Percentiles rank a stretch among this genome's conserved stretches.
These are phyloP conservation scores for Phasia obesa DNA, from an alignment of 2,888 invertebrate genomes.

Conservation along the genomic window DNA sequence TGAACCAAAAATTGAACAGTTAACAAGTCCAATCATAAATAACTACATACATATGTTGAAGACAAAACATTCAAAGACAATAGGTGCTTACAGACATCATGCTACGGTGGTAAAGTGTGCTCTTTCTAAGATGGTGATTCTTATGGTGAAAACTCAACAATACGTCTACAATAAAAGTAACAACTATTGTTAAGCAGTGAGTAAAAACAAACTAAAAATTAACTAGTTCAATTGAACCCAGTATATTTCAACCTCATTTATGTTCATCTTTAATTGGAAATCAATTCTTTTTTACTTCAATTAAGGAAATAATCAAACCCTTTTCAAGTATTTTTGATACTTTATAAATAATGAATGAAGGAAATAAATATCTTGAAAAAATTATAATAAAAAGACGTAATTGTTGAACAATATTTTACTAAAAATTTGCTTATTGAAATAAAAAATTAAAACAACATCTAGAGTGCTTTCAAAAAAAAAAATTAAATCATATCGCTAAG, in stretches of 20 bases:
- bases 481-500: not conserved
- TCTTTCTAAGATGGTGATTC: slow-evolving; percentile 5
- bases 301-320: no score
- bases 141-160: slow-evolving; percentile 11
- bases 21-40: slow-evolving; percentile 17
- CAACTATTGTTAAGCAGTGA: no score
- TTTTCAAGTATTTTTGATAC: no score
- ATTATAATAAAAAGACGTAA: not conserved
- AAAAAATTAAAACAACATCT: slow-evolving; percentile 12
- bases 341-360: no score
- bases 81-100: slow-evolving; percentile 10
- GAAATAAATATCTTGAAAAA: not conserved
- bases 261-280: no score
- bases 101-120: slow-evolving; percentile 18
- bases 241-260: no score
- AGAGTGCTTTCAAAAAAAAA: slow-evolving; percentile 37
- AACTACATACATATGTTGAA: not conserved
- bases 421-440: slow-evolving; percentile 13
- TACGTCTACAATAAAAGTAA: no score
- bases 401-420: not conserved
- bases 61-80: not conserved
- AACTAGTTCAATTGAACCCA: no score
- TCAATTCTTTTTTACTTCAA: no score
- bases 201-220: no score
- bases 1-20: slow-evolving; percentile 21